Percentiles rank a stretch among this genome's conserved stretches.
phyloP scores from a whole-genome alignment of 2,888 invertebrate genomes.

The Apantesis nais region DNA sequence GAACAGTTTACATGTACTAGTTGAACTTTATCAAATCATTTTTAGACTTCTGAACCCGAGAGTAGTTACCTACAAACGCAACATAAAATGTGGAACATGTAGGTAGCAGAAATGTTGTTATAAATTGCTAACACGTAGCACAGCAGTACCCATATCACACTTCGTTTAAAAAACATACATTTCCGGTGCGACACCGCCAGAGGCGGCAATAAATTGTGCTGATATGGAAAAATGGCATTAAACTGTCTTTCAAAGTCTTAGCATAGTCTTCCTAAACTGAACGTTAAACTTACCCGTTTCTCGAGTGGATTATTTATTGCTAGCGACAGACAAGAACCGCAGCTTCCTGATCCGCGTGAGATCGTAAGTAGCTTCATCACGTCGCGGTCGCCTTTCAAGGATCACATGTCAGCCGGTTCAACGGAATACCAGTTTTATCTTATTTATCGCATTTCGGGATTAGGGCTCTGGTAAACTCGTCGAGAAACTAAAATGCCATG shows the following conservation, averaged over 20 bases:
- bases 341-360: constrained; percentile 74
- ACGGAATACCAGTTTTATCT: constrained; percentile 68
- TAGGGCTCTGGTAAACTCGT: background rate
- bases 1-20: background rate
- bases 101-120: background rate
- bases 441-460: constrained; percentile 52
- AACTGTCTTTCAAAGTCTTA: constrained; percentile 68
- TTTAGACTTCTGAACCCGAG: background rate
- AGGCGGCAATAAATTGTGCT: constrained; percentile 70
- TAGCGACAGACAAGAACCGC: constrained; percentile 63
- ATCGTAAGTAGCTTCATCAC: constrained; percentile 63
- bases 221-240: constrained; percentile 70
- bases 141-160: constrained; percentile 64
- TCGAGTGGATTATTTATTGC: constrained; percentile 61
- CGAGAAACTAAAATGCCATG: background rate
- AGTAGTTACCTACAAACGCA: background rate
- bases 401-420: constrained; percentile 77
- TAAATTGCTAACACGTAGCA: constrained; percentile 54
- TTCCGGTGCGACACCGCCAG: constrained; percentile 69
- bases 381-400: constrained; percentile 54
- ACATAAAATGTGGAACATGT: background rate
- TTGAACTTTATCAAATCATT: background rate
- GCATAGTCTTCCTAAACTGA: constrained; percentile 51
- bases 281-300: constrained; percentile 53
- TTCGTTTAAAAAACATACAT: constrained; percentile 64